These are phyloP conservation scores for Megastigmus dorsalis DNA, from an alignment of 2,888 invertebrate species.

Conservation along the genomic window DNA sequence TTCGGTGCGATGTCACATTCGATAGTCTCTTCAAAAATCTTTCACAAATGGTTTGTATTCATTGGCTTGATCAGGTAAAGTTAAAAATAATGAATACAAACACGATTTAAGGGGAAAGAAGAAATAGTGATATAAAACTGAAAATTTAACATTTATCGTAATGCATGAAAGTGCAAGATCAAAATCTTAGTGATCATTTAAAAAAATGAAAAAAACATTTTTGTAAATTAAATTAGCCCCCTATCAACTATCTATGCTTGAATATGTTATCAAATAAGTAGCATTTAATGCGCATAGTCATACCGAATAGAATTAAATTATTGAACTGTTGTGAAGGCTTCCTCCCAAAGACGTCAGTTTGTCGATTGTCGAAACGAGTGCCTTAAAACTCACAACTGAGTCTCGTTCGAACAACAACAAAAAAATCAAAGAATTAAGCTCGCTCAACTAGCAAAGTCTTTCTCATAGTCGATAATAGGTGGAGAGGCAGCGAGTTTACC, in stretches of 20 bases:
- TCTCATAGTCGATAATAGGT: slow-evolving; percentile 22
- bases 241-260: slow-evolving; percentile 15
- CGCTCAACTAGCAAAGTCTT: slow-evolving; percentile 39
- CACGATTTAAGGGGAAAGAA: slow-evolving; percentile 2
- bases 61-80: slow-evolving; percentile 28
- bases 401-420: slow-evolving; percentile 34
- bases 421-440: slow-evolving; percentile 31
- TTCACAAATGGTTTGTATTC: slow-evolving; percentile 36
- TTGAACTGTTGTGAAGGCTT: slow-evolving; percentile 33
- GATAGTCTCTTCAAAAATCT: slow-evolving; percentile 33
- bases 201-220: slow-evolving; percentile 26
- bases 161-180: slow-evolving; percentile 20
- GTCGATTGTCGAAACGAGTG: slow-evolving; percentile 37
- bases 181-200: not conserved
- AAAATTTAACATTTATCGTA: slow-evolving; percentile 31
- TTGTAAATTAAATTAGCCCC: slow-evolving; percentile 14
- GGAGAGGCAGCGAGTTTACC: not conserved
- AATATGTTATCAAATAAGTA: slow-evolving; percentile 50
- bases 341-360: slow-evolving; percentile 35
- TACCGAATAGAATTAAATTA: slow-evolving; percentile 34
- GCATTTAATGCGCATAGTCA: slow-evolving; percentile 41
- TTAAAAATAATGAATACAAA: slow-evolving; percentile 44
- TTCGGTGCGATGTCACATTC: slow-evolving; percentile 39
- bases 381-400: slow-evolving; percentile 30
- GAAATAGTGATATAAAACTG: slow-evolving; percentile 18